Conservation (phyloP, 2,888 invertebrate genomes). For the Dorcus hopei region DNA sequence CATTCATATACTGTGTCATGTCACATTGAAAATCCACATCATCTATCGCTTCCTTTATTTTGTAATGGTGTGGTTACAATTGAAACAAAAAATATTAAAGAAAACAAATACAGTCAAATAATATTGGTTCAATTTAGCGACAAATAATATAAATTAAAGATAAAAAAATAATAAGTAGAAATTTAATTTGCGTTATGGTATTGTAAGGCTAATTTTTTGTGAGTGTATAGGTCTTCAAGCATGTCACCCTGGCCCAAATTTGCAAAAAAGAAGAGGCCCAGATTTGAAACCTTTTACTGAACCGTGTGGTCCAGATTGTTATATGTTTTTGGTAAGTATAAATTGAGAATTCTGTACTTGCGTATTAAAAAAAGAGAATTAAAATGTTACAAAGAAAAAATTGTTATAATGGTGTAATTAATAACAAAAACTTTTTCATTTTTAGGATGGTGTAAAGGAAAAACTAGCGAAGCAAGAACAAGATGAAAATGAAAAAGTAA, state of each 20-base stretch:
- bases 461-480: slow-evolving; percentile 61
- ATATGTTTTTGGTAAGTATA: slow-evolving; percentile 73
- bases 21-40: background rate
- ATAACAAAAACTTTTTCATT: background rate
- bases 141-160: too few relatives aligned
- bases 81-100: too few relatives aligned
- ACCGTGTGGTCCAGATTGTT: slow-evolving; percentile 85
- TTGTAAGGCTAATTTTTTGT: background rate
- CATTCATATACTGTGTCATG: slow-evolving; percentile 8
- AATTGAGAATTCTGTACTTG: background rate
- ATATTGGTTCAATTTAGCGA: too few relatives aligned
- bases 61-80: too few relatives aligned
- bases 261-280: slow-evolving; percentile 82
- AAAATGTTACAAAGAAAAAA: background rate
- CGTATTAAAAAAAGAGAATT: too few relatives aligned
- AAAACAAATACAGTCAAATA: too few relatives aligned
- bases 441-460: slow-evolving; percentile 81
- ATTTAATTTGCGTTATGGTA: too few relatives aligned
- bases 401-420: slow-evolving; percentile 3
- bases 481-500: slow-evolving; percentile 37
- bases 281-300: slow-evolving; percentile 83
- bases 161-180: too few relatives aligned
- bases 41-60: too few relatives aligned
- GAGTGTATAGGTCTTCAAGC: slow-evolving; percentile 73
- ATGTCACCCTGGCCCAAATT: slow-evolving; percentile 87